These are phyloP conservation scores for Andrena bucephala DNA, from an alignment of 2,888 invertebrate genomes.

Conservation along the genomic window DNA sequence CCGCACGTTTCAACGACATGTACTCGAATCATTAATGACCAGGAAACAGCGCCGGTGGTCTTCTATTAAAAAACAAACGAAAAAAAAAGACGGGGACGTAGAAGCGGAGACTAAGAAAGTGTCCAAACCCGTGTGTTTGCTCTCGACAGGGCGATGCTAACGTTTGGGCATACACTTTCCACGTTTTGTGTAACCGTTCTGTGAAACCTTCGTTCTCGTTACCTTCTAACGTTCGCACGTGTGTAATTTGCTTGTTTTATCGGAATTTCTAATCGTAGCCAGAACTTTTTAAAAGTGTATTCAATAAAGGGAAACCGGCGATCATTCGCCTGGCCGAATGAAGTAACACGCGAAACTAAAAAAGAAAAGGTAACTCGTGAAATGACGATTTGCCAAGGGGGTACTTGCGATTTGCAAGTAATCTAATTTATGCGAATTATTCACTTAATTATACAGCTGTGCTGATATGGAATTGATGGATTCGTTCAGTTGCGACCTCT, in stretches of 20 bases:
- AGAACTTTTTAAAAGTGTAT: constrained; percentile 5
- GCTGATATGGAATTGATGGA: neutral
- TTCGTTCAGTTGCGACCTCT: neutral
- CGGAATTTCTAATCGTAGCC: constrained; percentile 35
- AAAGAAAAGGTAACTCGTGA: constrained; percentile 19
- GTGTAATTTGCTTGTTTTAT: constrained; percentile 27
- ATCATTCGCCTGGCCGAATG: neutral
- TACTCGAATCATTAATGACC: constrained; percentile 37
- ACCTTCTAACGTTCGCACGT: constrained; percentile 51
- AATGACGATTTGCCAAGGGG: neutral
- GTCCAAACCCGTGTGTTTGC: constrained; percentile 44
- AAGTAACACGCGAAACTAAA: neutral
- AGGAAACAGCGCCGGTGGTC: constrained; percentile 47
- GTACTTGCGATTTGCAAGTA: constrained; percentile 17
- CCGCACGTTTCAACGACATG: constrained; percentile 26
- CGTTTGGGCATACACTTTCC: constrained; percentile 49
- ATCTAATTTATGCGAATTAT: neutral
- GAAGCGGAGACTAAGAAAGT: neutral
- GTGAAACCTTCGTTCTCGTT: constrained; percentile 36
- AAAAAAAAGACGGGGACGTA: neutral
- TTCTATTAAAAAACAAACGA: constrained; percentile 11
- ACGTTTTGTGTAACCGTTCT: constrained; percentile 42
- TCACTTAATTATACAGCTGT: neutral
- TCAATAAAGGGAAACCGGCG: constrained; percentile 16
- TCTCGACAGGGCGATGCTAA: constrained; percentile 54